Base-by-base conservation (phyloP, 1,140 invertebrate genomes). In the Psix sp. region DNA sequence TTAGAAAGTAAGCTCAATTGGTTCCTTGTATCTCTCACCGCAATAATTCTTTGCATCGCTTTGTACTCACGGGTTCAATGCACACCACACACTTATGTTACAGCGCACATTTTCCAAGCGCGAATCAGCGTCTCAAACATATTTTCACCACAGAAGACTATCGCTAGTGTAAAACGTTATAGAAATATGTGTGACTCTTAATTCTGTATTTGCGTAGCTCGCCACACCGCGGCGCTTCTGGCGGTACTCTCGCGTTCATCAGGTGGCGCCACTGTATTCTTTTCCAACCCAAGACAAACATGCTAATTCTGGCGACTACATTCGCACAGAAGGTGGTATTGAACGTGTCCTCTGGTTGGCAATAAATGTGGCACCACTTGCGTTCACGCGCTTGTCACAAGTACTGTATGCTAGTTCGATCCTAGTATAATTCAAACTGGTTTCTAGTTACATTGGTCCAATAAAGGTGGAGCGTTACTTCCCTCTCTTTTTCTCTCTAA, bases 371-470 rank as follows among this genome's bases (percentile, higher is more conserved):
- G n/a, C n/a, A n/a, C n/a, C n/a, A n/a, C n/a, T n/a, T n/a, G n/a
- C n/a, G n/a, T n/a, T n/a, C n/a, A n/a, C n/a, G n/a, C n/a, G n/a
- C n/a, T n/a, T 33, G 31, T 9, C 24, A 48, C 17, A 24, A 59
- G 49, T 65, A 73, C 49, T 71, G 49, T 67, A 76, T 59, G 56
- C 46, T 67, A 74, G 17, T 57, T 40, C 21, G 13, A 24, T 26
- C 62, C 52, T 76, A 73, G 26, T 59, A 56, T 71, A 52, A 52
- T 39, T 52, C 36, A 71, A 77, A 76, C 68, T 70, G 51, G 67
- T 79, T 78, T 76, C 68, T 80, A 79, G 71, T 78, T 80, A 80
- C 72, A 82, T 82, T 82, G 80, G 80, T 82, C 80, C 80, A 76
- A 76, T 78, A 82, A 76, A 67, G 43, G 76, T 77, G 73, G 76